Conservation (phyloP, 92 coral and sea anemone species). For the Pocillopora meandrina region DNA sequence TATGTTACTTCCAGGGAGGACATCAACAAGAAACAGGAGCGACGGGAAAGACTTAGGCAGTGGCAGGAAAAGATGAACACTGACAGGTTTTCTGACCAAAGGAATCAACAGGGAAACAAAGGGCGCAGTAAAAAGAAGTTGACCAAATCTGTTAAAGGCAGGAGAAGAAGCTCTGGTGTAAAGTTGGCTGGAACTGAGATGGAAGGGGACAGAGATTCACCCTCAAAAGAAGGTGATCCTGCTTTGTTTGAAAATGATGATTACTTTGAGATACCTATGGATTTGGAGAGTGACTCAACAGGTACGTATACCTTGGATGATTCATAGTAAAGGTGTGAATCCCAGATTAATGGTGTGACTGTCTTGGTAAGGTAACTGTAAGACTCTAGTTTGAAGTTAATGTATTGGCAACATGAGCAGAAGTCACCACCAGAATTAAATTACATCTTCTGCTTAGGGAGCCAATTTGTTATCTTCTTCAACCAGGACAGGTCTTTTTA, state of each 20-base stretch:
- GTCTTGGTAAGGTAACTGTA: too few relatives aligned
- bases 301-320: conserved; percentile 41
- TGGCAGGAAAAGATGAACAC: conserved; percentile 67
- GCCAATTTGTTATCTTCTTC: too few relatives aligned
- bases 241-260: conserved; percentile 74
- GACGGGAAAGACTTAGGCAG: conserved; percentile 68
- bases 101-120: conserved; percentile 34
- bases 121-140: conserved; percentile 30
- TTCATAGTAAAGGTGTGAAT: too few relatives aligned
- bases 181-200: conserved; percentile 15
- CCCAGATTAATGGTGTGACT: too few relatives aligned
- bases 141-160: conserved; percentile 25
- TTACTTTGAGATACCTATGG: conserved; percentile 93
- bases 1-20: conserved; percentile 12
- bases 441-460: too few relatives aligned
- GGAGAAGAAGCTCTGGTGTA: conserved; percentile 34
- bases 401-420: too few relatives aligned
- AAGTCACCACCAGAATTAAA: too few relatives aligned
- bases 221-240: conserved; percentile 4
- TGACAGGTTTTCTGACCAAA: conserved; percentile 17
- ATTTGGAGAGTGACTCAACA: conserved; percentile 92
- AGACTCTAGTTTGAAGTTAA: too few relatives aligned
- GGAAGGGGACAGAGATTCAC: conserved; percentile 7
- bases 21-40: conserved; percentile 57
- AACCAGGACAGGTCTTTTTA: too few relatives aligned